Conservation (phyloP, 2,797 vertebrate genomes). For the Schizopygopsis malacanthus region DNA sequence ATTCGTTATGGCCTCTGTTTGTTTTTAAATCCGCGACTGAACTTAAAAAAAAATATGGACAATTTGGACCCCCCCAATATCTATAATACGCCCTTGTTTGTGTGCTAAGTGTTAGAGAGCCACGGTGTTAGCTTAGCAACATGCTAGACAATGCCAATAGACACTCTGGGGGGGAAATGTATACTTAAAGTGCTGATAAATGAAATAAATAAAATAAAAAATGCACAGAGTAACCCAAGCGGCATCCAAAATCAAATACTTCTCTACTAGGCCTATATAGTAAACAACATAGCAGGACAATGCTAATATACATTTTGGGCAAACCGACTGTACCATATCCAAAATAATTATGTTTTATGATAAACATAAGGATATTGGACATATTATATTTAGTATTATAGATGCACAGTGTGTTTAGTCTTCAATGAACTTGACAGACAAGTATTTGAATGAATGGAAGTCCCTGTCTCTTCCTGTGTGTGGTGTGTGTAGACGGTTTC, state of each 20-base stretch:
- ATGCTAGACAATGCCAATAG: background rate
- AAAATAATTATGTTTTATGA: background rate
- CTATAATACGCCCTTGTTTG: too few species aligned
- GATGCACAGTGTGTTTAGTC: background rate
- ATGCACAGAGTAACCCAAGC: background rate
- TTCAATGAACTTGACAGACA: constrained; percentile 10
- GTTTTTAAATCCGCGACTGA: too few species aligned
- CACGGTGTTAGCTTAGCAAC: background rate
- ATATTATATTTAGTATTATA: background rate
- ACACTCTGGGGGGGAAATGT: background rate
- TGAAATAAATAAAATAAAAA: background rate
- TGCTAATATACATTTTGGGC: background rate
- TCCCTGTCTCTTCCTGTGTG: constrained; percentile 26
- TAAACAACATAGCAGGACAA: background rate
- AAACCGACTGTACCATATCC: background rate
- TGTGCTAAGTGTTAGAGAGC: background rate
- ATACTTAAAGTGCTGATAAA: too few species aligned
- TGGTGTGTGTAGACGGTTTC: constrained; percentile 27
- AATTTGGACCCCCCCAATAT: too few species aligned
- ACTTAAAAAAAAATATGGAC: too few species aligned
- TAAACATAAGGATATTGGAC: background rate
- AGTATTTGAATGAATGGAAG: background rate
- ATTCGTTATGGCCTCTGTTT: too few species aligned
- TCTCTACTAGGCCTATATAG: background rate
- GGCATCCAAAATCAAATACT: background rate